These are phyloP conservation scores for Pachypsylla venusta DNA, from an alignment of 1,140 invertebrate genomes.

Conservation along the genomic window DNA sequence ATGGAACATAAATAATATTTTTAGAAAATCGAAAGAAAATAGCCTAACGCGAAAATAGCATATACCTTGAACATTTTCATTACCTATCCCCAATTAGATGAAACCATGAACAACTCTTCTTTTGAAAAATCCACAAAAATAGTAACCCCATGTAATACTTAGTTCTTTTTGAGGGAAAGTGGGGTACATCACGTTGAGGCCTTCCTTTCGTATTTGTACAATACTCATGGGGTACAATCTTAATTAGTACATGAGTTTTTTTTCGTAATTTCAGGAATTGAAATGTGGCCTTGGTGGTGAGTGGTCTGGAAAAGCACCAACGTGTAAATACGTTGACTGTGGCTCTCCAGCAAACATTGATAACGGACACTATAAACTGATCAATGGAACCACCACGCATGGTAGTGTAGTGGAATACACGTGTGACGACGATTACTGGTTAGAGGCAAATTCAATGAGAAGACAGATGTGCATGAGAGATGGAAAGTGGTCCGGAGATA, in stretches of 20 bases:
- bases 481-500: slow-evolving; percentile 70
- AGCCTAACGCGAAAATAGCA: no score
- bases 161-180: no score
- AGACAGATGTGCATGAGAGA: slow-evolving; percentile 55
- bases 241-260: not conserved
- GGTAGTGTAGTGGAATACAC: slow-evolving; percentile 56
- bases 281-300: slow-evolving; percentile 64
- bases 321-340: slow-evolving; percentile 76
- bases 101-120: no score
- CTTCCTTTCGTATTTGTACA: not conserved
- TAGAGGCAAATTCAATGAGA: slow-evolving; percentile 47
- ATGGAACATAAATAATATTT: no score
- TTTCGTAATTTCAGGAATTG: slow-evolving; percentile 40
- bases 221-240: not conserved
- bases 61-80: no score
- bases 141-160: no score
- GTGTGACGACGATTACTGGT: slow-evolving; percentile 69
- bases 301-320: slow-evolving; percentile 62
- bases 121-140: no score
- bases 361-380: slow-evolving; percentile 51
- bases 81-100: no score
- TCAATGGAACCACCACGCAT: slow-evolving; percentile 65
- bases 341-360: slow-evolving; percentile 60
- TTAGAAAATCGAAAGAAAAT: no score
- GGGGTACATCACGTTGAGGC: no score